Evolutionary conservation across 2,113 vertebrate genomes (phyloP), one percentile per base, ranked within the genome.

Genomic region (Nothocercus julius): DNA sequence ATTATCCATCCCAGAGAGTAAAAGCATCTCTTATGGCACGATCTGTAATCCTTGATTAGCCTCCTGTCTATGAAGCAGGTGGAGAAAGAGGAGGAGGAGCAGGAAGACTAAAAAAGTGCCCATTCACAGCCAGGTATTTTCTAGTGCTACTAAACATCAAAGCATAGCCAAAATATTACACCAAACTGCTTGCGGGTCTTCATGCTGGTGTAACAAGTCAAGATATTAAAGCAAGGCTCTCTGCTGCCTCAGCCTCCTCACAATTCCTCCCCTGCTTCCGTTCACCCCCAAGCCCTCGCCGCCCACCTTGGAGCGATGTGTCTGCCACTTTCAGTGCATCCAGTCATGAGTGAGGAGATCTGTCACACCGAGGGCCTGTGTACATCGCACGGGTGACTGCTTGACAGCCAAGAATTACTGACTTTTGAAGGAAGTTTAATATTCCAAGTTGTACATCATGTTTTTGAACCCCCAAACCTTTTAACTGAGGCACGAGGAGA

Each of bases 341-440:
- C 81, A 70, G 32, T 21, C 34, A 16, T 13, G 51, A 38, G 18
- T 11, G 30, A 49, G n/a, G 27, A 14, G 11, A n/a, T 17, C 18
- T 38, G 7, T 40, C 1, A 0, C 4, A 22, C 28, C 28, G 54
- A 77, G 34, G 51, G 15, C 49, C 49, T 4, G 5, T 40, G 11
- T 34, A 1, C 20, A 62, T 19, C 40, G 56, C 56, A 67, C 17
- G 53, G 25, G 47, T 27, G 25, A 54, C 40, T 44, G 19, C 25
- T 30, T 3, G 34, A 20, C 32, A 8, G 3, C 36, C 40, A 38
- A 24, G 38, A 19, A 10, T 25, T 30, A 74, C 13, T 24, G 44
- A 85, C 47, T 4, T 17, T 28, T 5, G 38, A 24, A 87, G 51
- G 4, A 45, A 67, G 30, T 58, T 40, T 12, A 42, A 28, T 59